Evolutionary conservation across 2,797 vertebrate species (phyloP).

Genomic region (Sebastes nivosus): DNA sequence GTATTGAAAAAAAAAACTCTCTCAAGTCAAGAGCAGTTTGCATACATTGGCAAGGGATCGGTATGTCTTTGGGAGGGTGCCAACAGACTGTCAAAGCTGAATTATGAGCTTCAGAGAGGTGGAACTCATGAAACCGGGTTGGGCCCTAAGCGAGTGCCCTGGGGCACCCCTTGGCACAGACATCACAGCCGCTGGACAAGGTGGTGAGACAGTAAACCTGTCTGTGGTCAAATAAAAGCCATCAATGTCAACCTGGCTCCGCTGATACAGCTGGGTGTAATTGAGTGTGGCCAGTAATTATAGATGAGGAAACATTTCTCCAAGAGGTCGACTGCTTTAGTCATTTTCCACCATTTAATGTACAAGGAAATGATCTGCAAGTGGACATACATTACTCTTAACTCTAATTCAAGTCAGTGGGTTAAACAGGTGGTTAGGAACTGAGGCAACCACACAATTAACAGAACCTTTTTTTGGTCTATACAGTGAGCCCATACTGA

Average conservation of each 20-base stretch:
- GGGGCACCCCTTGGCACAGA: conserved; percentile 76
- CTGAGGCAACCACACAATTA: not conserved
- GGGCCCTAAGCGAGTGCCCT: conserved; percentile 74
- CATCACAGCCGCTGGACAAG: conserved; percentile 81
- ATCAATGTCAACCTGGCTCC: conserved; percentile 83
- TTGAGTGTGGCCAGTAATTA: conserved; percentile 83
- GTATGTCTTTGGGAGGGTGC: conserved; percentile 75
- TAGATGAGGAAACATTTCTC: conserved; percentile 58
- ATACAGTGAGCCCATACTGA: not conserved
- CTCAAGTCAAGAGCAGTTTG: conserved; percentile 30
- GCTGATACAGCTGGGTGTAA: conserved; percentile 83
- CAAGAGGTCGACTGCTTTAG: conserved; percentile 60
- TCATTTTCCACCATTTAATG: conserved; percentile 36
- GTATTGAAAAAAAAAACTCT: conserved; percentile 27
- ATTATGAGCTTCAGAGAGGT: conserved; percentile 78
- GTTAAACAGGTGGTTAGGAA: not conserved
- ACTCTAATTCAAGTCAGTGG: not conserved
- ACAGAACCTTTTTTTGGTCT: not conserved
- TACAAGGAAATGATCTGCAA: conserved; percentile 1
- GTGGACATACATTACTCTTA: conserved; percentile 12
- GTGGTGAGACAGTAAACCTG: conserved; percentile 83
- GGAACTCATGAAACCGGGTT: conserved; percentile 65
- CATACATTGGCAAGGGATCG: conserved; percentile 51
- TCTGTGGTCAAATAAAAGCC: conserved; percentile 77
- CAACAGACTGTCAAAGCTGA: conserved; percentile 74